Conservation (phyloP, 1,140 invertebrate species). For the Drosophila nannoptera region DNA sequence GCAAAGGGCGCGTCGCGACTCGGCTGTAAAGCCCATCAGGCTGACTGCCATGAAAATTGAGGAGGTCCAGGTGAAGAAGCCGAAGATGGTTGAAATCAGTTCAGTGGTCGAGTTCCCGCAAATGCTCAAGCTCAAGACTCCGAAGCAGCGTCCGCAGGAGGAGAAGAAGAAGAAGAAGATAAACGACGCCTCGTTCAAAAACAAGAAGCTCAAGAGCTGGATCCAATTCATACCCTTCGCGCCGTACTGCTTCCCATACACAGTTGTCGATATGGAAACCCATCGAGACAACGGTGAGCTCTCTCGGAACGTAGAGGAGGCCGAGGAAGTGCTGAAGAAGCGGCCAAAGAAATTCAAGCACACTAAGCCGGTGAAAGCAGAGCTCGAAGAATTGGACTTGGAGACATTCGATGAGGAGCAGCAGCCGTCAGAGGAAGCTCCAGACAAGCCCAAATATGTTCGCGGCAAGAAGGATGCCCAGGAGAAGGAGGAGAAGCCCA, state of each 20-base stretch:
- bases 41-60: slow-evolving; percentile 73
- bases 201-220: slow-evolving; percentile 72
- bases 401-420: slow-evolving; percentile 51
- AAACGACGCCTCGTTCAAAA: slow-evolving; percentile 67
- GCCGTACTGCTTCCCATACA: slow-evolving; percentile 64
- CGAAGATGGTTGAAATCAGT: slow-evolving; percentile 65
- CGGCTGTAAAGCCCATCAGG: slow-evolving; percentile 61
- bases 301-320: slow-evolving; percentile 74
- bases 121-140: slow-evolving; percentile 74
- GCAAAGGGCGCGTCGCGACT: slow-evolving; percentile 70
- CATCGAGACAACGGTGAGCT: slow-evolving; percentile 62
- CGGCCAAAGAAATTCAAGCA: slow-evolving; percentile 66
- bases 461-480: slow-evolving; percentile 54
- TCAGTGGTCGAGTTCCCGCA: slow-evolving; percentile 71
- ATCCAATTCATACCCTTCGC: slow-evolving; percentile 70
- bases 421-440: slow-evolving; percentile 31
- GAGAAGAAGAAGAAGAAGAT: slow-evolving; percentile 78
- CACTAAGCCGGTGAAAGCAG: slow-evolving; percentile 41
- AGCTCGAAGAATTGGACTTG: slow-evolving; percentile 56
- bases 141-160: slow-evolving; percentile 77
- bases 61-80: slow-evolving; percentile 60
- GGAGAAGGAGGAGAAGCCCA: slow-evolving; percentile 34
- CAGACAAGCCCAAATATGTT: slow-evolving; percentile 59
- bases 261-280: slow-evolving; percentile 57
- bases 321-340: slow-evolving; percentile 59